Base-by-base conservation (phyloP, 1,140 invertebrate species). In the Heliconius nattereri region DNA sequence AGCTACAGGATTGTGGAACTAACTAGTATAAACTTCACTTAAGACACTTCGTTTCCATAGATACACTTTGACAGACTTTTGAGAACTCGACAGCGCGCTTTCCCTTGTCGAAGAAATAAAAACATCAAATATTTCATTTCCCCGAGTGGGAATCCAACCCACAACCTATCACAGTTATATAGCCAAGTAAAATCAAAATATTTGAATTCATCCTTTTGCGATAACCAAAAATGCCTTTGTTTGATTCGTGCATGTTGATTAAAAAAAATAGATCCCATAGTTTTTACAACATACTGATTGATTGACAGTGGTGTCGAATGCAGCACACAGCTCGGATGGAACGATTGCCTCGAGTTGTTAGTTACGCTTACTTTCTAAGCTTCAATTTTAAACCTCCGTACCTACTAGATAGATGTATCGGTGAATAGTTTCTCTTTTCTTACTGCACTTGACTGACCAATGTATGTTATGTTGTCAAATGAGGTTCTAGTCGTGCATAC, bases 351-450 rank as follows among this genome's bases (percentile, higher is more conserved):
- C 11, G 60, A 26, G 60, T 66, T 26, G 60, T 66, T 66, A 66
- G 60, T 26, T 66, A 66, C 60, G 60, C 60, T 66, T 66, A 66
- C 60, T 66, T 66, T 66, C 60, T 66, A 66, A 66, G 60, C 60
- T 66, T 66, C 60, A 66, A 66, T 66, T 66, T 66, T 26, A 66
- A 66, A 66, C 60, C 60, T 66, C 3, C 11, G n/a, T 66, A 66
- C 32, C 32, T 32, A 32, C 54, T 66, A 11, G 60, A 11, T 66
- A 11, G 60, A 11, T 26, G 60, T 66, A 66, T 66, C 23, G 60
- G 60, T 66, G 60, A 29, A 26, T 11, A 66, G 29, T 66, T 29
- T 66, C 60, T 66, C 60, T 66, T 66, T 23, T n/a, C 54, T n/a
- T 66, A n/a, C 2, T 29, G 23, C 60, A 66, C 23, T 66, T 66